Percentiles rank a stretch among this genome's conserved stretches.
phyloP scores from a whole-genome alignment of 2,113 vertebrate genomes.

The Cettia cetti region DNA sequence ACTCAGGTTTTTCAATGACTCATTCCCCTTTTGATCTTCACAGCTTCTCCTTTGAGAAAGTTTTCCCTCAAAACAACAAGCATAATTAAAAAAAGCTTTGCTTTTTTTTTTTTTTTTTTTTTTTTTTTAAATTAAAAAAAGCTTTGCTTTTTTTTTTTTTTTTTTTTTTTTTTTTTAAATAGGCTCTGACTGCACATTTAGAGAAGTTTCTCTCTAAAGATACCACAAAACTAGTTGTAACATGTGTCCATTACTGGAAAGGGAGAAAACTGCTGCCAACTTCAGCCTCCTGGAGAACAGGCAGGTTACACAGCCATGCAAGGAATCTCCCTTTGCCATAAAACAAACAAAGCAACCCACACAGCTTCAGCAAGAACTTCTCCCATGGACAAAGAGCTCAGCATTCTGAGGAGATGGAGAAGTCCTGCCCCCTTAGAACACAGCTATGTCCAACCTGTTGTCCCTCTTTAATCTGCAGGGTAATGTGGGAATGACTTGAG shows the following conservation, averaged over 20 bases:
- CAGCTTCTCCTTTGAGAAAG: conserved; percentile 31
- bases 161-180: neutral
- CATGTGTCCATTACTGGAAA: conserved; percentile 36
- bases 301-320: neutral
- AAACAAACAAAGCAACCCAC: conserved; percentile 6
- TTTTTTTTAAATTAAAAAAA: conserved; percentile 5
- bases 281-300: neutral
- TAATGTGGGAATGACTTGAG: neutral
- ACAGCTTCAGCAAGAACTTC: neutral
- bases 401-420: neutral
- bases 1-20: conserved; percentile 2
- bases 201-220: conserved; percentile 25
- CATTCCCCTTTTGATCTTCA: conserved; percentile 39
- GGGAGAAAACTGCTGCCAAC: conserved; percentile 23
- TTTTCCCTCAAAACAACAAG: conserved; percentile 29
- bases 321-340: neutral
- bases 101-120: neutral
- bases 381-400: neutral
- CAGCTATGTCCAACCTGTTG: neutral
- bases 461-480: neutral
- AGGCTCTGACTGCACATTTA: neutral
- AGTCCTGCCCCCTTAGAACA: neutral
- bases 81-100: neutral
- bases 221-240: conserved; percentile 16
- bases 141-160: neutral